Base-by-base conservation (phyloP, 1,140 invertebrate genomes). In the Bombus sibiricus region DNA sequence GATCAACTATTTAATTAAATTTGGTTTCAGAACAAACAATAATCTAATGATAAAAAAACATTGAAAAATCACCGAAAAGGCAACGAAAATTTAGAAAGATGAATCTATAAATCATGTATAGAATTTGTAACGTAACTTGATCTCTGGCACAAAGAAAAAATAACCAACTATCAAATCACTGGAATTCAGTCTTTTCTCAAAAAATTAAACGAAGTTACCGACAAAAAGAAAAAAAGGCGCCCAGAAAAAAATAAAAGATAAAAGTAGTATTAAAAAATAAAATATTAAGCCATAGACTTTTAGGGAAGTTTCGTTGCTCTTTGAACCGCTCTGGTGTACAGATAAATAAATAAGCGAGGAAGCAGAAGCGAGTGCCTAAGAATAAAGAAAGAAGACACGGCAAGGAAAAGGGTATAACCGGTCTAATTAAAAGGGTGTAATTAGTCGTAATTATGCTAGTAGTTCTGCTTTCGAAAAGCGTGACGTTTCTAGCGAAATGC, bases 361-460 rank as follows among this genome's bases (percentile, higher is more conserved):
- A 68, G 62, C 41, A 39, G 25, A 39, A 28, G 18, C 59, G 47
- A 2, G 47, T 53, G 18, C 47, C 47, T 47, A 62, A 39, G 22
- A 4, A 28, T 69, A 22, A 25, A 68, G n/a, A 32, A 5, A 57
- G 25, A 28, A 25, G 10, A 5, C 9, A 25, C 28, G 22, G 37
- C 1, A 8, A 47, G 47, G 71, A 47, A 32, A 62, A 71, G 71
- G 68, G 64, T 84, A 83, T 57, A 88, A 80, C 77, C 71, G 74
- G 57, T 57, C 80, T 88, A 88, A 89, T 89, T 86, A 85, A 78
- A 89, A 79, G 39, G 72, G 83, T 76, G 79, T 78, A 88, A 88
- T 89, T 86, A 78, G 64, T 78, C 37, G 75, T 78, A 78, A 78
- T 78, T 78, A 78, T 78, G 75, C 59, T 43, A 64, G 75, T 78